Evolutionary conservation across 2,113 vertebrate genomes (phyloP).

Genomic region (Orcinus orca): DNA sequence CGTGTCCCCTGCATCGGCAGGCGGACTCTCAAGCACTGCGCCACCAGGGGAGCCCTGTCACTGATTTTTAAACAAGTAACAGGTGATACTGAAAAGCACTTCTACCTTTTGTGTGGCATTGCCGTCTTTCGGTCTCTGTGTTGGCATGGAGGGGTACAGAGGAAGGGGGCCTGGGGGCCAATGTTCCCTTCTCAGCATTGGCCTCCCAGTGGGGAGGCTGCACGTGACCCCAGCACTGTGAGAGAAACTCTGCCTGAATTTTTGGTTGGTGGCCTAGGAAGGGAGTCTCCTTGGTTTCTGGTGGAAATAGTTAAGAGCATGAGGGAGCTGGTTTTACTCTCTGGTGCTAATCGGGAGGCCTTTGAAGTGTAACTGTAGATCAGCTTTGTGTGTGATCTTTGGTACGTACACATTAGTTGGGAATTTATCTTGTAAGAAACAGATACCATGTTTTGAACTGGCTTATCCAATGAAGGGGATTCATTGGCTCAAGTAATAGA

Average conservation of each 20-base stretch:
- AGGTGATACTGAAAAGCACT: background rate
- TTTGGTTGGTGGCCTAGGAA: background rate
- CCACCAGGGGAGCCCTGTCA: background rate
- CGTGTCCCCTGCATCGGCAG: no score
- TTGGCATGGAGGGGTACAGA: background rate
- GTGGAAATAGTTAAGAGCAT: background rate
- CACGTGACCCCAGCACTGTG: background rate
- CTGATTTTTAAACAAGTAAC: background rate
- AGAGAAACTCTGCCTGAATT: background rate
- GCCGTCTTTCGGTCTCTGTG: background rate
- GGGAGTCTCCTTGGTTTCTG: background rate
- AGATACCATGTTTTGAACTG: background rate
- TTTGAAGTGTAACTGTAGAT: background rate
- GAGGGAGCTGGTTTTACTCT: background rate
- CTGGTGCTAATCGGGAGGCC: background rate
- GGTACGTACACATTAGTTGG: background rate
- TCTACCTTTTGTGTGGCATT: background rate
- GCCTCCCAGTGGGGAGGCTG: background rate
- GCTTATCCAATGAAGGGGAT: background rate
- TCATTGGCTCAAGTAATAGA: background rate
- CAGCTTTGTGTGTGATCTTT: constrained; percentile 27
- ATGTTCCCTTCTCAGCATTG: background rate
- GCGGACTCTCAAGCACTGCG: no score
- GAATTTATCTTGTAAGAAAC: background rate
- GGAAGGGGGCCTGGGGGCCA: background rate